These are phyloP conservation scores for Stomatorhinus walkeri DNA, from an alignment of 2,797 vertebrate species.

Conservation along the genomic window DNA sequence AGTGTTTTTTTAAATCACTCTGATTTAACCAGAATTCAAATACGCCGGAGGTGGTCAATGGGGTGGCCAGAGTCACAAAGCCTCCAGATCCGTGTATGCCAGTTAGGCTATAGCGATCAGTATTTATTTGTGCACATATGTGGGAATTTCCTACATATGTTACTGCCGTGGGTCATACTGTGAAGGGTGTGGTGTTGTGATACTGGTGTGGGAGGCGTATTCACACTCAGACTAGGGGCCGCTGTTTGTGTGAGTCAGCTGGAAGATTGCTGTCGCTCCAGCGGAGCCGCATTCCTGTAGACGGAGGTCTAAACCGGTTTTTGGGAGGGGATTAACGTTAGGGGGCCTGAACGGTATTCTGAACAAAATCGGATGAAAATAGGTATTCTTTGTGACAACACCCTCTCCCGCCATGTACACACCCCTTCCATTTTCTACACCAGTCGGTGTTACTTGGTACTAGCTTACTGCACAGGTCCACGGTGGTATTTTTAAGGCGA, in stretches of 20 bases:
- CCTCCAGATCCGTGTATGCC: neutral
- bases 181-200: neutral
- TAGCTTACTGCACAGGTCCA: neutral
- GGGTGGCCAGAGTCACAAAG: neutral
- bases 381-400: neutral
- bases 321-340: neutral
- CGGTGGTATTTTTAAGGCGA: neutral
- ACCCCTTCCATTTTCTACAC: neutral
- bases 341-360: neutral
- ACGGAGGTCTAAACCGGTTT: neutral
- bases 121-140: neutral
- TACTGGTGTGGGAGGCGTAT: neutral
- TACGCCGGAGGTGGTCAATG: neutral
- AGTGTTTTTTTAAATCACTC: neutral
- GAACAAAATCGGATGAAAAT: neutral
- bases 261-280: slow-evolving; percentile 44
- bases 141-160: neutral
- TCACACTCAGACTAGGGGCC: neutral
- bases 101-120: neutral
- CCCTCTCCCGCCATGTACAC: neutral
- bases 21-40: neutral
- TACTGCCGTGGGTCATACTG: slow-evolving; percentile 9
- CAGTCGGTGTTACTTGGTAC: neutral
- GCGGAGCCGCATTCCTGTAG: slow-evolving; percentile 50
- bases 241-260: neutral